Percentiles rank a stretch among this genome's conserved stretches.
Conservation (phyloP, 2,888 invertebrate species). For the Agrotis puta region DNA sequence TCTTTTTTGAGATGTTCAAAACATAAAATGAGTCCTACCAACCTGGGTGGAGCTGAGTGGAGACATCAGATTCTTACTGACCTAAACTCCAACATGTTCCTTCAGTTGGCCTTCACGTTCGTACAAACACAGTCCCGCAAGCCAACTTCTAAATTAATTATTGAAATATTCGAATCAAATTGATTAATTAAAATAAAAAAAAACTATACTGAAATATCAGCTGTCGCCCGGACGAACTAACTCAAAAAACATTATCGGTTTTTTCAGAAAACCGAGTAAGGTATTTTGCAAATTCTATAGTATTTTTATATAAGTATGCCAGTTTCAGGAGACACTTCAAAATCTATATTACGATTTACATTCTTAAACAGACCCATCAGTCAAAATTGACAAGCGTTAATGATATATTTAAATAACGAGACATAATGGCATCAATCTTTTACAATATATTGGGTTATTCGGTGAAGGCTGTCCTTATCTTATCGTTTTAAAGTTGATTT, state of each 20-base stretch:
- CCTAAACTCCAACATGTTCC: no score
- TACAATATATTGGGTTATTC: constrained; percentile 74
- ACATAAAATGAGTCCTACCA: no score
- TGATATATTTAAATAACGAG: constrained; percentile 31
- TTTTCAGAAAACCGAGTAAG: not conserved
- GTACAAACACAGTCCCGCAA: no score
- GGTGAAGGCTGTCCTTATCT: constrained; percentile 80
- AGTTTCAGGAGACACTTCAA: not conserved
- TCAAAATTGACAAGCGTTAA: constrained; percentile 32
- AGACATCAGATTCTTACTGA: no score
- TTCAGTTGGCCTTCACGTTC: no score
- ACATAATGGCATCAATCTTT: constrained; percentile 41
- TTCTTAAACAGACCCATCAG: constrained; percentile 18
- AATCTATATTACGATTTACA: no score
- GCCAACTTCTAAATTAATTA: no score
- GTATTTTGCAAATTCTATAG: not conserved
- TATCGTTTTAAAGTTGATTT: constrained; percentile 67
- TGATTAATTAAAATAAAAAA: no score
- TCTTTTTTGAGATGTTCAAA: no score
- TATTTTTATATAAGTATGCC: not conserved
- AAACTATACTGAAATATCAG: not conserved
- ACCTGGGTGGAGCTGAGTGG: no score
- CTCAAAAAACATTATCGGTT: no score
- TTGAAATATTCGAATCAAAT: no score
- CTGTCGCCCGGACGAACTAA: not conserved